Conservation (phyloP, 2,113 vertebrate species). For the Desmodus rotundus region DNA sequence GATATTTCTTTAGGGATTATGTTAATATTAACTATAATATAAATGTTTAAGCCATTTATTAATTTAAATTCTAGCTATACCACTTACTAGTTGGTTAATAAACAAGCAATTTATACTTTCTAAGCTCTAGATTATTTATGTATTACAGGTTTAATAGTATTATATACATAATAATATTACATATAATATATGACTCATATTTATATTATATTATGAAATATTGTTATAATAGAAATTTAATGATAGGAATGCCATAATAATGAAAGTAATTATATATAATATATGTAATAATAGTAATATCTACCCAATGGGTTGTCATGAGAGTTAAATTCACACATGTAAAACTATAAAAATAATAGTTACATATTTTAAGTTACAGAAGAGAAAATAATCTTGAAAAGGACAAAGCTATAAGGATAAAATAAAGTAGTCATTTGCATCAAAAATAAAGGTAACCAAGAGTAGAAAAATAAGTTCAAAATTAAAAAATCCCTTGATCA, state of each 20-base stretch:
- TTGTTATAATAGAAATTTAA: background rate
- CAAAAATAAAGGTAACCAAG: background rate
- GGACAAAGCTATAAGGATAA: background rate
- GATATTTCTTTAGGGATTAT: background rate
- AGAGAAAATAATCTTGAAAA: background rate
- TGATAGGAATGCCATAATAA: background rate
- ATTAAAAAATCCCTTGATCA: background rate
- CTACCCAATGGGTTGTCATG: background rate
- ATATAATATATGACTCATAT: background rate
- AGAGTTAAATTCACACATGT: background rate
- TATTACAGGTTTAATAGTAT: background rate
- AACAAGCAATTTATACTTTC: background rate
- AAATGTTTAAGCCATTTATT: background rate
- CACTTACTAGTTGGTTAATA: background rate
- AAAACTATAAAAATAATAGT: background rate
- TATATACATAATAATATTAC: background rate
- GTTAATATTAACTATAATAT: background rate
- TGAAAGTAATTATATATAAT: background rate
- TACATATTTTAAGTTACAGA: background rate
- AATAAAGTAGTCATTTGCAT: background rate
- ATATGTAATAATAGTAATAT: background rate
- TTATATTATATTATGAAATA: background rate
- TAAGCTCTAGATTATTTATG: background rate
- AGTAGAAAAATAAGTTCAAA: background rate
- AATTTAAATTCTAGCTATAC: background rate